Evolutionary conservation across 2,113 vertebrate genomes (phyloP).

Genomic region (Illadopsis cleaveri): DNA sequence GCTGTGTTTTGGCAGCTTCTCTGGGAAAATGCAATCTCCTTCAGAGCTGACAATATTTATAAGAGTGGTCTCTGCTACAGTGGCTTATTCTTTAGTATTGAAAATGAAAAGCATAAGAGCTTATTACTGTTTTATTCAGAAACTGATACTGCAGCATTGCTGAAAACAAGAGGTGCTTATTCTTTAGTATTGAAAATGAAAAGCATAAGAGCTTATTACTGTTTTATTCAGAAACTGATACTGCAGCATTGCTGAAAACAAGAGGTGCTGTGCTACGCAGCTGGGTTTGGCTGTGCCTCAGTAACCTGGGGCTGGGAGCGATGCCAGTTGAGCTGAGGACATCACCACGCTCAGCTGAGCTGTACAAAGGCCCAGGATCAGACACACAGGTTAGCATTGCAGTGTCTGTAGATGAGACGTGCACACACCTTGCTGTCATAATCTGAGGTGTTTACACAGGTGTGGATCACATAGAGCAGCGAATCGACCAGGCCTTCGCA

Average conservation of each 20-base stretch:
- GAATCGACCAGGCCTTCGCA: constrained; percentile 97
- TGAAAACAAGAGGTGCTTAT: neutral
- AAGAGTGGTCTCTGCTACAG: neutral
- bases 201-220: neutral
- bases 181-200: neutral
- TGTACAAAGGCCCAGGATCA: neutral
- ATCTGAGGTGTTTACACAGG: constrained; percentile 95
- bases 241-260: neutral
- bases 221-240: neutral
- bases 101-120: neutral
- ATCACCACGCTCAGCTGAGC: neutral
- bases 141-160: neutral
- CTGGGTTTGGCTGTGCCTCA: neutral
- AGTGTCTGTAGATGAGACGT: rapidly evolving
- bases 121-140: neutral
- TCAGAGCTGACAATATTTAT: neutral
- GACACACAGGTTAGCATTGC: neutral
- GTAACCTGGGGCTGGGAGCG: rapidly evolving
- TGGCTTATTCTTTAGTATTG: neutral
- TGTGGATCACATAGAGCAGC: constrained; percentile 94
- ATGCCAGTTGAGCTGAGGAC: neutral
- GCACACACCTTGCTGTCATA: constrained; percentile 95
- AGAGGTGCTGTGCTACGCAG: neutral
- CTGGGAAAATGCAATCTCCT: neutral
- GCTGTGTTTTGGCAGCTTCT: neutral